phyloP scores from a whole-genome alignment of 2,797 vertebrate genomes.

The Cryptoprocta ferox region DNA sequence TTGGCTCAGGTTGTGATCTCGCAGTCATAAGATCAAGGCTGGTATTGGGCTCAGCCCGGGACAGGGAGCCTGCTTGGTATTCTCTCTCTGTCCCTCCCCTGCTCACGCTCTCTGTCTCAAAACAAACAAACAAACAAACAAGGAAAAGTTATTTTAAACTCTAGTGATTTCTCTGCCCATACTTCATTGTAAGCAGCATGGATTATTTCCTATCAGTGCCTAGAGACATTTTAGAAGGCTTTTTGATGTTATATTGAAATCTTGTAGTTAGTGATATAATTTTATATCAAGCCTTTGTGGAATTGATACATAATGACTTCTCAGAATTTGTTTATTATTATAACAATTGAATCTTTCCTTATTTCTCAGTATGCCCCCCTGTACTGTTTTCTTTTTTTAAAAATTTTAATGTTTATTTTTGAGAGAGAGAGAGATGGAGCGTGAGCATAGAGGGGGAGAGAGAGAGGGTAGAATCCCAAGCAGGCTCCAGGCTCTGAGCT shows the following conservation, averaged over 20 bases:
- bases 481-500: no score
- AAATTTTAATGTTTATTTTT: no score
- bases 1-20: no score
- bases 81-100: no score
- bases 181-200: neutral
- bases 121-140: neutral
- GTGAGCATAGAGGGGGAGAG: no score
- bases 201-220: neutral
- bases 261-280: neutral
- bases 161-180: neutral
- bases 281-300: neutral
- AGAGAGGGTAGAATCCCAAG: no score
- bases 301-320: neutral
- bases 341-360: neutral
- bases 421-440: no score
- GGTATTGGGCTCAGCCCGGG: no score
- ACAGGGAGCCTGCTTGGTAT: no score
- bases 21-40: no score
- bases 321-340: neutral
- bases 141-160: neutral
- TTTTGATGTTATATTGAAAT: neutral
- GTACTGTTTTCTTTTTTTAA: neutral
- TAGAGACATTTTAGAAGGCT: neutral
- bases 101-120: no score
- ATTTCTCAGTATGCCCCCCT: neutral